Conservation (phyloP, 2,888 invertebrate genomes). For the Pyrochroa serraticornis region DNA sequence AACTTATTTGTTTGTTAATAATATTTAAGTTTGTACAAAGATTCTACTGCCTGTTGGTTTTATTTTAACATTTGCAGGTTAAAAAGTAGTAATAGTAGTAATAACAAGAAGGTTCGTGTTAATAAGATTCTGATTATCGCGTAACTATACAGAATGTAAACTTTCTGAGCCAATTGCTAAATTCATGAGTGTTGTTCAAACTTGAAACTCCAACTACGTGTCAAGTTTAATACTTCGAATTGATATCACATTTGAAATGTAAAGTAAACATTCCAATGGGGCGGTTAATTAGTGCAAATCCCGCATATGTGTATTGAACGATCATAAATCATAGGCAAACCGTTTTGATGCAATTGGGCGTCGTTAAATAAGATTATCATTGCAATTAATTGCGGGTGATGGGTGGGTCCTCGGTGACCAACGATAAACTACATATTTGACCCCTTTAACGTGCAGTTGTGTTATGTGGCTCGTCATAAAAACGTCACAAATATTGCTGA, state of each 20-base stretch:
- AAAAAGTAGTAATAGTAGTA: too few relatives aligned
- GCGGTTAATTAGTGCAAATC: slow-evolving; percentile 32
- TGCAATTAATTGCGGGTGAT: slow-evolving; percentile 56
- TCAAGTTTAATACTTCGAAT: too few relatives aligned
- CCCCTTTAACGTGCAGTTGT: slow-evolving; percentile 47
- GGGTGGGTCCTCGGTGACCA: slow-evolving; percentile 51
- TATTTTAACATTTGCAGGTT: too few relatives aligned
- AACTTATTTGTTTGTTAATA: not conserved
- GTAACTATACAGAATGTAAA: too few relatives aligned
- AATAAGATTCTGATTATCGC: too few relatives aligned
- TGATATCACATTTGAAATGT: not conserved
- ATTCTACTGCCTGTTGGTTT: not conserved
- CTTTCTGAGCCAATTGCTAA: too few relatives aligned
- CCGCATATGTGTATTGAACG: slow-evolving; percentile 38
- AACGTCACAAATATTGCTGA: slow-evolving; percentile 52
- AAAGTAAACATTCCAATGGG: not conserved
- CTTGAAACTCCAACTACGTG: too few relatives aligned
- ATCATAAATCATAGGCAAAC: slow-evolving; percentile 45
- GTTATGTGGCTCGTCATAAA: slow-evolving; percentile 51
- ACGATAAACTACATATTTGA: slow-evolving; percentile 52
- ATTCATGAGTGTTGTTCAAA: too few relatives aligned
- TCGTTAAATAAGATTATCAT: slow-evolving; percentile 57
- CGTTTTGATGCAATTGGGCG: slow-evolving; percentile 51
- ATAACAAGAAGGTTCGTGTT: too few relatives aligned
- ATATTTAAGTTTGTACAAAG: not conserved